A percentile compares a stretch with the other conserved stretches of the same genome.
phyloP scores from a whole-genome alignment of 2,888 invertebrate genomes.

The Epirrhoe alternata region DNA sequence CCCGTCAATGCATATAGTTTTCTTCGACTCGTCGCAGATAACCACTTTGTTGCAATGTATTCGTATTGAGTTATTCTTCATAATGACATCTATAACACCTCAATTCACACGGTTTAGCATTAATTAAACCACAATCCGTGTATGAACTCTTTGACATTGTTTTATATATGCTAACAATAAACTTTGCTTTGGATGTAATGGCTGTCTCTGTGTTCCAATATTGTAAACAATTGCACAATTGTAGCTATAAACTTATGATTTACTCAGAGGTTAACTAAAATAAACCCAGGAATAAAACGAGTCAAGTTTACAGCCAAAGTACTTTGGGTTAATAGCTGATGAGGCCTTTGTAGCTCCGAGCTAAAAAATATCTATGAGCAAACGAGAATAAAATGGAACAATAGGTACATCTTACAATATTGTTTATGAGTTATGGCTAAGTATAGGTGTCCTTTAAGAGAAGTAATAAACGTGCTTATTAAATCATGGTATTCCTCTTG shows the following conservation, averaged over 20 bases:
- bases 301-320: conserved; percentile 37
- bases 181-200: conserved; percentile 5
- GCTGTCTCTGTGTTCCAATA: conserved; percentile 14
- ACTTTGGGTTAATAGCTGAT: conserved; percentile 46
- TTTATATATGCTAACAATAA: not conserved
- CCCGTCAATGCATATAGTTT: not conserved
- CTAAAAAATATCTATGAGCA: conserved; percentile 50
- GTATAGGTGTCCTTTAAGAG: conserved; percentile 46
- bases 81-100: conserved; percentile 12
- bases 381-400: conserved; percentile 56
- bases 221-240: conserved; percentile 26
- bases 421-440: conserved; percentile 49
- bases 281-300: conserved; percentile 37
- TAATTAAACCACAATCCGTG: conserved; percentile 10
- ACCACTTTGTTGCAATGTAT: conserved; percentile 1
- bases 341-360: conserved; percentile 43
- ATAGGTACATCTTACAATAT: conserved; percentile 56
- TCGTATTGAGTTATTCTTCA: not conserved
- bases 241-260: conserved; percentile 24
- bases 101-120: conserved; percentile 19
- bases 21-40: not conserved
- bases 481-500: conserved; percentile 43
- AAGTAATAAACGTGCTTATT: conserved; percentile 48
- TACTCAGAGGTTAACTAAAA: conserved; percentile 36
- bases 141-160: conserved; percentile 16